These are phyloP conservation scores for Avahi laniger DNA, from an alignment of 2,797 vertebrate genomes.

Conservation along the genomic window DNA sequence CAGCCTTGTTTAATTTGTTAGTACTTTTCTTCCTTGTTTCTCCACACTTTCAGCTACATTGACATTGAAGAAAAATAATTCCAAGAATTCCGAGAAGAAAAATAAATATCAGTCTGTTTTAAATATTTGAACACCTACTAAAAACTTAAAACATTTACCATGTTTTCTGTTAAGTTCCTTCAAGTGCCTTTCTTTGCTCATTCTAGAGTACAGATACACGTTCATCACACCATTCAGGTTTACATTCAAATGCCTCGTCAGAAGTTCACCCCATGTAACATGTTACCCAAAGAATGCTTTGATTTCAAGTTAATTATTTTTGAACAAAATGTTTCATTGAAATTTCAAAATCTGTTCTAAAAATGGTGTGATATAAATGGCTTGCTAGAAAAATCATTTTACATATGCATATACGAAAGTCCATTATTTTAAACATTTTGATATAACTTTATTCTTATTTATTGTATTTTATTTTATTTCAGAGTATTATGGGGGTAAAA, in stretches of 20 bases:
- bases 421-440: not conserved
- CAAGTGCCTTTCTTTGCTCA: not conserved
- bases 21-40: not conserved
- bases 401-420: not conserved
- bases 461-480: no score
- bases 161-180: not conserved
- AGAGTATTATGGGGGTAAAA: no score
- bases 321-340: not conserved
- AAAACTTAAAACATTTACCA: not conserved
- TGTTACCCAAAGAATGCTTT: not conserved
- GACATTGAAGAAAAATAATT: not conserved
- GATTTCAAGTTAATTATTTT: not conserved
- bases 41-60: not conserved
- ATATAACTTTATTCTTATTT: no score
- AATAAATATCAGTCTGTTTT: not conserved
- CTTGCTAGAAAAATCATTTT: not conserved
- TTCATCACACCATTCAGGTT: not conserved
- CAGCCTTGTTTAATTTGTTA: not conserved
- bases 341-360: conserved; percentile 21
- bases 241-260: not conserved
- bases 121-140: not conserved
- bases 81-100: not conserved
- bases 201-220: no score
- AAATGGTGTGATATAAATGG: not conserved
- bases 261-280: not conserved